Evolutionary conservation across 2,113 vertebrate species (phyloP).

Genomic region (Phocoena phocoena): DNA sequence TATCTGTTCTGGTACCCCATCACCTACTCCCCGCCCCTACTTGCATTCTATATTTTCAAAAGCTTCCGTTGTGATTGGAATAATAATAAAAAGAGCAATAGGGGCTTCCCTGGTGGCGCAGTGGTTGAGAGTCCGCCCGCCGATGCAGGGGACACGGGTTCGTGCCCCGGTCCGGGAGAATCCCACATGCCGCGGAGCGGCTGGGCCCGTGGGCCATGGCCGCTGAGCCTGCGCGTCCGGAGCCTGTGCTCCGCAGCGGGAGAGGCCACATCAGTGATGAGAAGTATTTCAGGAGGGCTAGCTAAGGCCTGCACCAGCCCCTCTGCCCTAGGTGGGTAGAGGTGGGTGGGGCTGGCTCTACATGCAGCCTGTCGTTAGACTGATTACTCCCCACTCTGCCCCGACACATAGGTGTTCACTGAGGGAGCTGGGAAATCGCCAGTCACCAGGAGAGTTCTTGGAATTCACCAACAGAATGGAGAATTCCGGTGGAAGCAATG

Average conservation of each 20-base stretch:
- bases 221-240: no score
- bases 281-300: not conserved
- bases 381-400: fast-evolving
- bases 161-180: no score
- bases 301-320: not conserved
- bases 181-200: no score
- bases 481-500: fast-evolving
- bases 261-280: no score
- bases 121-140: no score
- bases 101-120: no score
- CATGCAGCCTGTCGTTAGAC: not conserved
- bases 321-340: not conserved
- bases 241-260: no score
- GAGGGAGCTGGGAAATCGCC: not conserved
- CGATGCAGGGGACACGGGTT: no score
- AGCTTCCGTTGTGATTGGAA: not conserved
- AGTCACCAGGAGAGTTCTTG: not conserved
- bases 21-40: fast-evolving
- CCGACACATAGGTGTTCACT: not conserved
- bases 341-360: not conserved
- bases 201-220: no score
- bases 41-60: not conserved
- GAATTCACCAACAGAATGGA: not conserved
- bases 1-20: not conserved
- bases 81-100: not conserved